Evolutionary conservation across 2,797 vertebrate species (phyloP).

Genomic region (Dicrostonyx torquatus): DNA sequence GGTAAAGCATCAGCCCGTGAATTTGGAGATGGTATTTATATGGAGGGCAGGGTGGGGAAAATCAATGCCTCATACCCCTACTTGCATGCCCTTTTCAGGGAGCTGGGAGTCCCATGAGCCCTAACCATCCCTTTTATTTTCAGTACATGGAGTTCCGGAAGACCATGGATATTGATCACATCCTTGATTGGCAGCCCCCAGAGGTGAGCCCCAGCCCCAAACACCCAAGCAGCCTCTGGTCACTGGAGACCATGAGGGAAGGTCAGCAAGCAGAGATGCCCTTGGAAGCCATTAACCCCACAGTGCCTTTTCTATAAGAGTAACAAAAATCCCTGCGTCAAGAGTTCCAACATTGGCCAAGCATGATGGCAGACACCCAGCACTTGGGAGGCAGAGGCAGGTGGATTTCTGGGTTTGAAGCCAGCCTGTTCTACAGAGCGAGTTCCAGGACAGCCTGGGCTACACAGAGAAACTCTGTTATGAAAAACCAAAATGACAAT

Average conservation of each 20-base stretch:
- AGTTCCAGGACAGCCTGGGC: background rate
- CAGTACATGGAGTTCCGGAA: conserved; percentile 95
- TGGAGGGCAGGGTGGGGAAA: background rate
- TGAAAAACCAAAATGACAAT: background rate
- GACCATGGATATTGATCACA: conserved; percentile 91
- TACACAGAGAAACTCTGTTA: background rate
- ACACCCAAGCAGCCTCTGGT: background rate
- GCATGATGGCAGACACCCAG: background rate
- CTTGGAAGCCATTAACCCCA: background rate
- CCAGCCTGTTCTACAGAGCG: background rate
- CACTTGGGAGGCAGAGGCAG: background rate
- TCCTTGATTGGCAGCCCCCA: conserved; percentile 92
- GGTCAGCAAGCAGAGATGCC: background rate
- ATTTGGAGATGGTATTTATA: background rate
- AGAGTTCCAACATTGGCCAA: background rate
- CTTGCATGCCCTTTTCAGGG: background rate
- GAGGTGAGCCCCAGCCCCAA: conserved; percentile 86
- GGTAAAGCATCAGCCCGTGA: conserved; percentile 82
- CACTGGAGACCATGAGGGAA: background rate
- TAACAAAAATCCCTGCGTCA: background rate
- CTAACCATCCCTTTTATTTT: conserved; percentile 27
- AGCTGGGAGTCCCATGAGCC: background rate
- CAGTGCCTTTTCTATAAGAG: background rate
- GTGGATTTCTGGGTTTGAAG: background rate
- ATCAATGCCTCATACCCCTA: background rate